Conservation (phyloP, 2,888 invertebrate species). For the Drosophila lacicola region DNA sequence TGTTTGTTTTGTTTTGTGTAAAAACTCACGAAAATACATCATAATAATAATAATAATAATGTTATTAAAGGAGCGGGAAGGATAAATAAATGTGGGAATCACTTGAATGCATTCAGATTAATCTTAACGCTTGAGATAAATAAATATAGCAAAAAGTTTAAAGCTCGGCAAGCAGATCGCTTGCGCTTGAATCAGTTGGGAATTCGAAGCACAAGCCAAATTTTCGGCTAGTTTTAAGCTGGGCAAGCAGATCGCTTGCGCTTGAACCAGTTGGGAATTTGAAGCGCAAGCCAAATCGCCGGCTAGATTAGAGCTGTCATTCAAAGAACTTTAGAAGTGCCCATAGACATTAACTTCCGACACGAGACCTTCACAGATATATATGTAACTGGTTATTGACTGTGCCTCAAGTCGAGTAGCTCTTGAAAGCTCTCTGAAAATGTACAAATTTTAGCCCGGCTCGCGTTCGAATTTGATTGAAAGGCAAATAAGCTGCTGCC, state of each 20-base stretch:
- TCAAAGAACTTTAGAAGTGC: conserved; percentile 17
- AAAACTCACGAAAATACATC: conserved; percentile 72
- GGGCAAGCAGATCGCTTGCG: neutral
- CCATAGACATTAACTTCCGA: conserved; percentile 45
- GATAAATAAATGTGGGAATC: conserved; percentile 12
- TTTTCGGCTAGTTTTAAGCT: conserved; percentile 23
- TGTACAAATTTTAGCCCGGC: conserved; percentile 40
- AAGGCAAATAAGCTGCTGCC: conserved; percentile 77
- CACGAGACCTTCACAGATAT: conserved; percentile 51
- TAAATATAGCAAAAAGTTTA: too few species aligned
- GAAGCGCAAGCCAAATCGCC: too few species aligned
- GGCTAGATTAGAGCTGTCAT: conserved; percentile 31
- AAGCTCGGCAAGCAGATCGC: conserved; percentile 4
- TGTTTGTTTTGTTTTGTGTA: conserved; percentile 75
- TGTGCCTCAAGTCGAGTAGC: conserved; percentile 36
- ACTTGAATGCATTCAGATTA: neutral
- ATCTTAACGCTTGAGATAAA: too few species aligned
- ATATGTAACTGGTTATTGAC: conserved; percentile 53
- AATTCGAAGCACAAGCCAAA: neutral
- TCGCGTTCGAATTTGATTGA: conserved; percentile 59
- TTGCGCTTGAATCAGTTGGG: conserved; percentile 4
- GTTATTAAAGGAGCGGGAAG: conserved; percentile 50
- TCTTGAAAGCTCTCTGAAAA: conserved; percentile 49
- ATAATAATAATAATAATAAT: conserved; percentile 50
- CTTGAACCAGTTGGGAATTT: conserved; percentile 8